Percentiles rank a stretch among this genome's conserved stretches.
These are phyloP conservation scores for Limanda limanda DNA, from an alignment of 2,113 vertebrate species.

Conservation along the genomic window DNA sequence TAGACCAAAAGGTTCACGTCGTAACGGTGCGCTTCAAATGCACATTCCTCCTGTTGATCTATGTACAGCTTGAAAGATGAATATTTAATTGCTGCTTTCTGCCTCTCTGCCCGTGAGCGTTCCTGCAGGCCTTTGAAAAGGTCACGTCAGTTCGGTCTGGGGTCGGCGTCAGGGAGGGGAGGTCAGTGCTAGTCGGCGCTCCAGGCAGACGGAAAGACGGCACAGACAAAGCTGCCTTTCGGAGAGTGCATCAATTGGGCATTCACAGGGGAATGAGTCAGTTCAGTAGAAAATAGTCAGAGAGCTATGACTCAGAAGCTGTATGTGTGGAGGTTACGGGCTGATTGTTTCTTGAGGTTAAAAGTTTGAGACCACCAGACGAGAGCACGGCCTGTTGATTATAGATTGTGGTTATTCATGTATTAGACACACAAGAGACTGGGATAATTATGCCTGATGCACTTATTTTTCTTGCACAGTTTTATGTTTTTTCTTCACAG, in stretches of 20 bases:
- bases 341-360: slow-evolving; percentile 23
- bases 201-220: slow-evolving; percentile 40
- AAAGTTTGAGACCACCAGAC: slow-evolving; percentile 15
- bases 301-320: slow-evolving; percentile 45
- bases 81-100: slow-evolving; percentile 23
- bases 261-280: slow-evolving; percentile 56
- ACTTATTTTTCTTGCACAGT: slow-evolving; percentile 4
- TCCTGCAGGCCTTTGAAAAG: slow-evolving; percentile 32
- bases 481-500: slow-evolving; percentile 3
- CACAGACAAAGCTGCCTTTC: slow-evolving; percentile 62
- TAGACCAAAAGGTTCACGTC: neutral
- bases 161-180: slow-evolving; percentile 54
- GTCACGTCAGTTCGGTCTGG: slow-evolving; percentile 40
- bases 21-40: neutral
- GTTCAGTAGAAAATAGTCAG: slow-evolving; percentile 36
- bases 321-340: slow-evolving; percentile 32
- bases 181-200: slow-evolving; percentile 60
- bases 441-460: neutral
- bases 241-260: slow-evolving; percentile 45
- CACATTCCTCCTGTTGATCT: neutral
- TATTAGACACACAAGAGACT: neutral
- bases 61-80: slow-evolving; percentile 12
- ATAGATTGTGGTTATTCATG: slow-evolving; percentile 2
- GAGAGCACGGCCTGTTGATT: slow-evolving; percentile 5
- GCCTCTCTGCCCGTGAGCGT: slow-evolving; percentile 6